phyloP scores from a whole-genome alignment of 2,888 invertebrate species.

The Hybos culiciformis region DNA sequence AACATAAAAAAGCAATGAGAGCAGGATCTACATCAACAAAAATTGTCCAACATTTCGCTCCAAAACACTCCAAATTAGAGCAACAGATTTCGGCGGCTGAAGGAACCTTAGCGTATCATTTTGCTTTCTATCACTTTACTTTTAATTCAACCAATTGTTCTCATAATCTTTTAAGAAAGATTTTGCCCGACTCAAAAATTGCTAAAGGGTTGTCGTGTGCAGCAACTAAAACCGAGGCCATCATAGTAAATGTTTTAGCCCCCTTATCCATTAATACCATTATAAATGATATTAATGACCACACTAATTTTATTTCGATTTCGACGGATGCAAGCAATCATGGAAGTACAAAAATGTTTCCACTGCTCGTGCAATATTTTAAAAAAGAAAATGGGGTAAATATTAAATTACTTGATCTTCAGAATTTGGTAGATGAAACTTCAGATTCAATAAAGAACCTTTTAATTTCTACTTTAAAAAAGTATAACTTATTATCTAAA shows the following conservation, averaged over 20 bases:
- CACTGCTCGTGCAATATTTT: constrained; percentile 16
- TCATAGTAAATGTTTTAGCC: neutral
- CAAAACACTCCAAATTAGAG: constrained; percentile 6
- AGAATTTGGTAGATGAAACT: constrained; percentile 6
- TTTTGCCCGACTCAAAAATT: constrained; percentile 17
- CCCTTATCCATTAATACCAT: neutral
- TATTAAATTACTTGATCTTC: constrained; percentile 12
- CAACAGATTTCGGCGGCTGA: constrained; percentile 14
- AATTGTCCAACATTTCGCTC: constrained; percentile 3
- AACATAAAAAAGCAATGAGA: constrained; percentile 5
- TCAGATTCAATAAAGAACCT: constrained; percentile 5
- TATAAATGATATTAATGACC: neutral
- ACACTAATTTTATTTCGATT: constrained; percentile 10
- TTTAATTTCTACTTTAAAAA: constrained; percentile 3
- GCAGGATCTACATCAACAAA: constrained; percentile 4
- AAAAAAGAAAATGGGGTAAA: constrained; percentile 14
- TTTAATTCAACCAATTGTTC: constrained; percentile 20
- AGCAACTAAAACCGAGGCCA: neutral
- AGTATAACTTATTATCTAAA: constrained; percentile 8
- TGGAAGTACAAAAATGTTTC: constrained; percentile 15
- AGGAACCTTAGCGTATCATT: constrained; percentile 19
- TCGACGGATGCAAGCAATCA: constrained; percentile 17
- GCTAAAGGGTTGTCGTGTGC: constrained; percentile 12
- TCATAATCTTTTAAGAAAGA: constrained; percentile 13
- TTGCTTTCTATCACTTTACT: constrained; percentile 18